These are phyloP conservation scores for Pseudomyrmex pallidus DNA, from an alignment of 1,140 invertebrate genomes.

Conservation along the genomic window DNA sequence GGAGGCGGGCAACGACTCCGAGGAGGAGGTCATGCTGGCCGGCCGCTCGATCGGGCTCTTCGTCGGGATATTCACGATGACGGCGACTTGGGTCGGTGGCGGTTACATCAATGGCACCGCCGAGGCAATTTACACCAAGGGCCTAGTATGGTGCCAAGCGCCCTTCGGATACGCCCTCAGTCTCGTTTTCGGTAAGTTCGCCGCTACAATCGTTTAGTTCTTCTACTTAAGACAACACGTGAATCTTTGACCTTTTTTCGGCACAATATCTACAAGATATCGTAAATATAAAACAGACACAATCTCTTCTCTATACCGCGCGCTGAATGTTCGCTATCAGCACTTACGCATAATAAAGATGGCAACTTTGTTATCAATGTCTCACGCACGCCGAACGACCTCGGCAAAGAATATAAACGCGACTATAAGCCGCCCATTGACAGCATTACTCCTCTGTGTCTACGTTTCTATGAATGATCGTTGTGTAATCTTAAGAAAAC, in stretches of 20 bases:
- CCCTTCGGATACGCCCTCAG: slow-evolving; percentile 98
- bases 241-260: neutral
- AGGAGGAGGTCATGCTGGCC: slow-evolving; percentile 98
- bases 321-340: slow-evolving; percentile 17
- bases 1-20: slow-evolving; percentile 92
- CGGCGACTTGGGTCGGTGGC: slow-evolving; percentile 99
- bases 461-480: slow-evolving; percentile 37
- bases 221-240: neutral
- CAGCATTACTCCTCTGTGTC: neutral
- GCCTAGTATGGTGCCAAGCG: slow-evolving; percentile 98
- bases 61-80: slow-evolving; percentile 99
- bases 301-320: too few species aligned
- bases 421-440: slow-evolving; percentile 60
- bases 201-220: neutral
- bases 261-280: neutral
- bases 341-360: slow-evolving; percentile 26
- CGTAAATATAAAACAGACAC: slow-evolving; percentile 19
- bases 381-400: slow-evolving; percentile 29
- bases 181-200: slow-evolving; percentile 93
- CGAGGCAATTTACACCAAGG: slow-evolving; percentile 96
- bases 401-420: slow-evolving; percentile 52
- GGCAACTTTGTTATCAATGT: slow-evolving; percentile 49
- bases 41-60: slow-evolving; percentile 97
- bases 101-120: slow-evolving; percentile 99
- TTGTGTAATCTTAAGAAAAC: slow-evolving; percentile 15